phyloP scores from a whole-genome alignment of 23 tunicate genomes.

The Trididemnum clinides region DNA sequence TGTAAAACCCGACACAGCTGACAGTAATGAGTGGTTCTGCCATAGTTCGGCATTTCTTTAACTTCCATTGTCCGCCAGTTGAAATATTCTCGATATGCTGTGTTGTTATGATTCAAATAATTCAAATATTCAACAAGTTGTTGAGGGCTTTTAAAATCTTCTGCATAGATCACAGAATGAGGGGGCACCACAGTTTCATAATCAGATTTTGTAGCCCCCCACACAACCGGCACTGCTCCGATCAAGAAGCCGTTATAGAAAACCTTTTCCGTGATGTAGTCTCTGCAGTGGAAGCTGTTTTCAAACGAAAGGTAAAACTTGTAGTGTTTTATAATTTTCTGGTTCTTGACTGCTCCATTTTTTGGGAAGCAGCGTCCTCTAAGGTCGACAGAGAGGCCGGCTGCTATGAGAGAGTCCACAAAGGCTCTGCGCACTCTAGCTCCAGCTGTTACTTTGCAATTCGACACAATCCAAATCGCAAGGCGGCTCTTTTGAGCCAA shows the following conservation, averaged over 20 bases:
- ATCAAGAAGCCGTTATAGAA: slow-evolving; percentile 13
- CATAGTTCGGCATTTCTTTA: neutral
- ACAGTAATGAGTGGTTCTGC: slow-evolving; percentile 9
- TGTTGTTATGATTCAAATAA: slow-evolving; percentile 25
- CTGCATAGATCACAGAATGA: slow-evolving; percentile 43
- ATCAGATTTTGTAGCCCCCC: slow-evolving; percentile 40
- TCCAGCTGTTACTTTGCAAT: no score
- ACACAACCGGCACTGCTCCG: slow-evolving; percentile 56
- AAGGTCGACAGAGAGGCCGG: no score
- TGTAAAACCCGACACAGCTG: slow-evolving; percentile 16
- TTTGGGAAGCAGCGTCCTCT: no score
- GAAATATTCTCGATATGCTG: slow-evolving; percentile 39
- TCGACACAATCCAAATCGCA: no score
- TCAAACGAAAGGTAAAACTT: no score
- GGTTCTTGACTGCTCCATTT: no score
- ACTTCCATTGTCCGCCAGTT: slow-evolving; percentile 2
- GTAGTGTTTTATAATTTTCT: no score
- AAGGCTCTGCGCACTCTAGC: no score
- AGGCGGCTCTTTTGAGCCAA: no score
- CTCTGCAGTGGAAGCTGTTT: neutral
- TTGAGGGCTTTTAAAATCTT: slow-evolving; percentile 33
- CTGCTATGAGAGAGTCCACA: no score
- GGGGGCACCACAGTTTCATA: slow-evolving; percentile 46
- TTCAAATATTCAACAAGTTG: slow-evolving; percentile 56
- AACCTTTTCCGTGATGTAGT: slow-evolving; percentile 47